Evolutionary conservation across 2,113 vertebrate genomes (phyloP).

Genomic region (Zingel zingel): DNA sequence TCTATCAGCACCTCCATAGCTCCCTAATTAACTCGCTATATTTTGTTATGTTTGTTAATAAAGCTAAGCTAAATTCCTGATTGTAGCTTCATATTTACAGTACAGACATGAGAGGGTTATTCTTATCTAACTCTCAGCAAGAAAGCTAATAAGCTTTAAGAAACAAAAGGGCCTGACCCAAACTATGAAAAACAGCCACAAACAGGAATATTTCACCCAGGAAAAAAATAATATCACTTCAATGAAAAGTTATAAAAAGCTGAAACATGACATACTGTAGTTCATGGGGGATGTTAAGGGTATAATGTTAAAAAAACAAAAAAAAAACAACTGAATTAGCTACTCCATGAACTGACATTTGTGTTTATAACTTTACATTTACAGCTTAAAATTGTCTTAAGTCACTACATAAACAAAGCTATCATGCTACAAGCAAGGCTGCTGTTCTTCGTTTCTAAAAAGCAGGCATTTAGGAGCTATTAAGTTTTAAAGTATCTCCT

Average conservation of each 20-base stretch:
- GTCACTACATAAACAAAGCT: background rate
- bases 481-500: slow-evolving; percentile 11
- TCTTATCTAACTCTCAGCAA: background rate
- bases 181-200: background rate
- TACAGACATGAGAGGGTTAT: background rate
- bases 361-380: background rate
- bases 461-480: background rate
- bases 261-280: too few species aligned
- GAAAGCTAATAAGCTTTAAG: background rate
- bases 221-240: background rate
- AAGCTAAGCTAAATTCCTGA: too few species aligned
- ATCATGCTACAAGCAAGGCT: background rate
- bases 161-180: background rate
- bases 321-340: too few species aligned
- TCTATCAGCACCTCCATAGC: too few species aligned
- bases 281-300: too few species aligned
- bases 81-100: too few species aligned
- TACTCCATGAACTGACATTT: background rate
- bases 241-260: background rate
- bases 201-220: background rate
- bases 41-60: too few species aligned
- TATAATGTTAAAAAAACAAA: background rate
- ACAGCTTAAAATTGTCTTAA: background rate
- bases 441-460: background rate
- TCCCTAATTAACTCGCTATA: too few species aligned